A percentile compares a stretch with the other conserved stretches of the same genome.
Evolutionary conservation across 1,140 invertebrate species (phyloP).

Genomic region (Caenorhabditis inopinata): DNA sequence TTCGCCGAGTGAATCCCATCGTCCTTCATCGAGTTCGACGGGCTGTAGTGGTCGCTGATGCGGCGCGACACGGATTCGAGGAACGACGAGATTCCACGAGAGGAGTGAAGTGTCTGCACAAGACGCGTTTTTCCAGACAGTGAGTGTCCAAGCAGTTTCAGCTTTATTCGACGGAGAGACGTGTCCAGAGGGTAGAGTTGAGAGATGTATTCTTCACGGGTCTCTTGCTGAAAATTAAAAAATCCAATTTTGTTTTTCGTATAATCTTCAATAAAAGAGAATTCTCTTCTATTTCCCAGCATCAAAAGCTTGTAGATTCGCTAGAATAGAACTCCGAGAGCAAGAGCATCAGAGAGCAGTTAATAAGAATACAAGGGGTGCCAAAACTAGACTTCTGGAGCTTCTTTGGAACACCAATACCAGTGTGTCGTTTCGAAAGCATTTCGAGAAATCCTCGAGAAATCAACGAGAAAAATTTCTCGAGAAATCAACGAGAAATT

Average conservation of each 20-base stretch:
- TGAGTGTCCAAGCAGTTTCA: slow-evolving; percentile 78
- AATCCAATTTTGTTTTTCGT: background rate
- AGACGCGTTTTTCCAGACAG: slow-evolving; percentile 78
- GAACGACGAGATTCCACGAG: slow-evolving; percentile 25
- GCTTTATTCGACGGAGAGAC: slow-evolving; percentile 74
- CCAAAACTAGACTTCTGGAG: too few species aligned
- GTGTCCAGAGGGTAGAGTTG: slow-evolving; percentile 75
- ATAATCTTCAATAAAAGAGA: background rate
- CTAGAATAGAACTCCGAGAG: too few species aligned
- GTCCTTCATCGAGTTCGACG: slow-evolving; percentile 40
- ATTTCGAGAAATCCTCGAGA: too few species aligned
- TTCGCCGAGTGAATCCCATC: slow-evolving; percentile 51
- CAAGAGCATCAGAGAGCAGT: too few species aligned
- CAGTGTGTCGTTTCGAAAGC: too few species aligned
- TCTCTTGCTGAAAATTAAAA: slow-evolving; percentile 68
- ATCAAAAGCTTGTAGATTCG: too few species aligned
- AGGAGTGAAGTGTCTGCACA: slow-evolving; percentile 73
- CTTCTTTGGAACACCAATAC: too few species aligned
- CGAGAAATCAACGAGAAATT: too few species aligned
- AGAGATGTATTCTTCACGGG: slow-evolving; percentile 73
- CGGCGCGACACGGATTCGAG: slow-evolving; percentile 33
- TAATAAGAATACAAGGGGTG: too few species aligned
- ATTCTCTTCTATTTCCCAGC: slow-evolving; percentile 16
- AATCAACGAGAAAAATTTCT: too few species aligned
- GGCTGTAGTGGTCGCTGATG: slow-evolving; percentile 34